Evolutionary conservation across 2,113 vertebrate species (phyloP), one percentile per base, ranked within the genome.

Genomic region (Echinops telfairi): DNA sequence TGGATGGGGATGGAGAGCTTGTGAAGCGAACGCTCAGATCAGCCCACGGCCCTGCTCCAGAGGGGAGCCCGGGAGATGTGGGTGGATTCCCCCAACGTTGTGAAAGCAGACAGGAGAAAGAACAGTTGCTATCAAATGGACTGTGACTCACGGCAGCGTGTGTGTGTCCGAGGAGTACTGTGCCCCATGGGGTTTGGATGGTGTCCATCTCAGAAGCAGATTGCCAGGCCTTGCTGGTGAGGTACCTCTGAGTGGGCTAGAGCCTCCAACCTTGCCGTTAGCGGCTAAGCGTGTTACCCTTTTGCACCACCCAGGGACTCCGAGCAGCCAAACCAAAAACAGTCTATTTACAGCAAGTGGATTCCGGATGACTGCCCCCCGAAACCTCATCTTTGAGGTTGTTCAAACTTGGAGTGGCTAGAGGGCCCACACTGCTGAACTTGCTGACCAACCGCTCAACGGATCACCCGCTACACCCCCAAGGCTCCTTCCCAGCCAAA

Each of bases 61-160:
- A 33, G 16, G 12, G 12, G 86, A 60, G 93, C 93, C 95, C 97
- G 90, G 86, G 94, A 97, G 66, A 91, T 82, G 31, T 23, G 47
- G 76, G 93, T 86, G 91, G 83, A 78, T 36, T 80, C 2, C 7
- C 43, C 8, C 14, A 73, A 73, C 47, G 10, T 53, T 53, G 10
- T 53, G 9, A 53, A 14, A 53, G 47, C 47, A 53, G 12, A 53
- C 47, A 53, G 47, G 10, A 47, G 43, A 73, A 73, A 33, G 29
- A 70, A 31, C 70, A 19, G 70, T 10, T 36, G 33, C 71, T 27
- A 73, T 36, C 33, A 36, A 73, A 10, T 36, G 2, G 6, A 36
- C 17, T 73, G 33, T 19, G 3, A 73, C 17, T 20, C 70, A 36
- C 9, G 19, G 70, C 1, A 22, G 33, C 33, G 16, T 29, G 6